Evolutionary conservation across 2,113 vertebrate genomes (phyloP), one percentile per base, ranked within the genome.

Genomic region (Peromyscus maniculatus): DNA sequence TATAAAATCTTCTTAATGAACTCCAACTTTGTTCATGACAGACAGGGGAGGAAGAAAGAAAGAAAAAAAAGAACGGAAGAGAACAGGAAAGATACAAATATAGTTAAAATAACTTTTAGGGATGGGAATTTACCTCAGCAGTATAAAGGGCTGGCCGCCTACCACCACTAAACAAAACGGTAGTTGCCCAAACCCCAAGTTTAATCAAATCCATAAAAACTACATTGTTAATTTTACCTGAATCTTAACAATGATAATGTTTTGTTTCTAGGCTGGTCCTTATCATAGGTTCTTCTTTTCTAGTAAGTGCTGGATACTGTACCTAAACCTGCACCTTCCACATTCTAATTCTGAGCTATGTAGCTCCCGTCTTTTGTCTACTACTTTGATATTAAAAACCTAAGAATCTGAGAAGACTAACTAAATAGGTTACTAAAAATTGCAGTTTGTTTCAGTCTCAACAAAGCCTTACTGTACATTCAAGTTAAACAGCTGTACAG

Each of bases 151-250:
- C 7, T n/a, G 64, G 39, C 12, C 39, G 31, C 12, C 39, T 66
- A 52, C 46, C 22, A 67, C 43, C 13, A 78, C 13, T 19, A 22
- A 91, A 52, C 31, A 66, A 46, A 43, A 67, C 17, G 36, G 19
- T 5, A 90, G 31, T 39, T 6, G 2, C 3, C 80, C 7, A 28
- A 19, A 36, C 57, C 26, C 39, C 17, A 93, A 31, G 22, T 91
- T 21, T 95, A 26, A 74, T 71, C 72, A 86, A 92, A 16, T 4
- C 46, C 55, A 72, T 88, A 91, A 95, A 95, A 95, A 75, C 12
- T 62, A 52, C 3, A 24, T 2, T 43, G 77, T 80, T 86, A 78
- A 93, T 36, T 84, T 64, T 84, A 16, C 15, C 13, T 62, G 9
- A n/a, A 7, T 52, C 19, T 95, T 72, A 31, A 88, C 43, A 46